A percentile compares a stretch with the other conserved stretches of the same genome.
Conservation (phyloP, 30 jellyfish, hydroid and myxozoan species). For the Clytia hemisphaerica region DNA sequence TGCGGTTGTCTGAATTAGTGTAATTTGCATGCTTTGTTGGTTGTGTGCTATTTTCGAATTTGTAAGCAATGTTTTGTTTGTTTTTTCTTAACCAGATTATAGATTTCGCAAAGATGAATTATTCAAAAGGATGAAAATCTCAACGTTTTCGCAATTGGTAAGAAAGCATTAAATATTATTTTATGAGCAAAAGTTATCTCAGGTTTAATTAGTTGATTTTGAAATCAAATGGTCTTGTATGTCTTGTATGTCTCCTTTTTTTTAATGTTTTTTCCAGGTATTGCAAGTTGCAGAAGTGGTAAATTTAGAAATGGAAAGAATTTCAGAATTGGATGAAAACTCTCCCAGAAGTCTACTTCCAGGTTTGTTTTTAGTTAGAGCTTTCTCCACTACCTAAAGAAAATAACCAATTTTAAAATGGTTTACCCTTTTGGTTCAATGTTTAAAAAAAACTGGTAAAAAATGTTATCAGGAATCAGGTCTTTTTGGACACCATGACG, state of each 20-base stretch:
- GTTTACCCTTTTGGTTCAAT: not conserved
- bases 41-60: no score
- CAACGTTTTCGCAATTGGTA: slow-evolving; percentile 93
- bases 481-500: no score
- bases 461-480: no score
- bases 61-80: not conserved
- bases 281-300: slow-evolving; percentile 96
- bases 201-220: no score
- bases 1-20: not conserved
- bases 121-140: slow-evolving; percentile 81
- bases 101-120: slow-evolving; percentile 92
- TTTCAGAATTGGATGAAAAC: no score
- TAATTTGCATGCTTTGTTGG: no score
- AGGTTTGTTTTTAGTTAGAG: not conserved
- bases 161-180: slow-evolving; percentile 11
- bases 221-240: no score
- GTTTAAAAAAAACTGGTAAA: no score
- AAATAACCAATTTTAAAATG: not conserved
- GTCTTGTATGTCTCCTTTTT: no score
- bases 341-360: slow-evolving; percentile 33
- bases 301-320: slow-evolving; percentile 63
- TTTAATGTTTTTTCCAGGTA: slow-evolving; percentile 64
- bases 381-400: not conserved
- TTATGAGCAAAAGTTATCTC: no score
- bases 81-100: slow-evolving; percentile 42